These are phyloP conservation scores for Phyllotreta striolata DNA, from an alignment of 2,888 invertebrate genomes.

Conservation along the genomic window DNA sequence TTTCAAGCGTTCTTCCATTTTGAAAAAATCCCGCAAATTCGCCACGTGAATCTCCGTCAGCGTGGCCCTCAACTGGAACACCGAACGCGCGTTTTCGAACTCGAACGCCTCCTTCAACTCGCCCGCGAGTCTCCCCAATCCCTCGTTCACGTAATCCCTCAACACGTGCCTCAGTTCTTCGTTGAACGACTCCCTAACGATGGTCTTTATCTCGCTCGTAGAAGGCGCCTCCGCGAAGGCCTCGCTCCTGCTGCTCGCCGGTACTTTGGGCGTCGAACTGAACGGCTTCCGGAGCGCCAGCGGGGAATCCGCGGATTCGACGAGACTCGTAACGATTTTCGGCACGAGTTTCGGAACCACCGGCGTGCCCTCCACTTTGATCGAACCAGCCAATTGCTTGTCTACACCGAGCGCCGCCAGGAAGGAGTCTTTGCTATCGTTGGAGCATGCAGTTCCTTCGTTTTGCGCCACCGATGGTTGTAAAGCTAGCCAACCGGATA, in stretches of 20 bases:
- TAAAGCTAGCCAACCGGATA: neutral
- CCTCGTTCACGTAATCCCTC: constrained; percentile 43
- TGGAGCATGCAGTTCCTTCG: constrained; percentile 32
- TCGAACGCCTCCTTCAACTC: constrained; percentile 47
- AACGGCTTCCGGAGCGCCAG: constrained; percentile 36
- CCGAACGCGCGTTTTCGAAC: constrained; percentile 47
- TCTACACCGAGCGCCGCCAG: constrained; percentile 51
- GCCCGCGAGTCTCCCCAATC: constrained; percentile 45
- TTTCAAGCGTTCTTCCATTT: neutral
- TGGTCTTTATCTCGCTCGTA: too few relatives aligned
- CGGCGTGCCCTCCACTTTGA: too few relatives aligned
- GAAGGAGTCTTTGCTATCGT: constrained; percentile 51
- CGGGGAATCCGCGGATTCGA: too few relatives aligned
- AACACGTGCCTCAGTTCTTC: constrained; percentile 30
- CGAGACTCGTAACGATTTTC: too few relatives aligned
- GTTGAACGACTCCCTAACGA: too few relatives aligned
- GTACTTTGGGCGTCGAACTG: constrained; percentile 43
- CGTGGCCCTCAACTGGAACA: constrained; percentile 49
- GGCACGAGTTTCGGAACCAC: too few relatives aligned
- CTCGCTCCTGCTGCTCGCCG: too few relatives aligned
- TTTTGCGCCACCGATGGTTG: constrained; percentile 23
- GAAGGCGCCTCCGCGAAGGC: too few relatives aligned
- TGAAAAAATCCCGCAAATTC: too few relatives aligned
- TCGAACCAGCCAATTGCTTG: constrained; percentile 16
- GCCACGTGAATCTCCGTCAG: constrained; percentile 54